Evolutionary conservation across 2,797 vertebrate genomes (phyloP).

Genomic region (Otolemur crassicaudatus): DNA sequence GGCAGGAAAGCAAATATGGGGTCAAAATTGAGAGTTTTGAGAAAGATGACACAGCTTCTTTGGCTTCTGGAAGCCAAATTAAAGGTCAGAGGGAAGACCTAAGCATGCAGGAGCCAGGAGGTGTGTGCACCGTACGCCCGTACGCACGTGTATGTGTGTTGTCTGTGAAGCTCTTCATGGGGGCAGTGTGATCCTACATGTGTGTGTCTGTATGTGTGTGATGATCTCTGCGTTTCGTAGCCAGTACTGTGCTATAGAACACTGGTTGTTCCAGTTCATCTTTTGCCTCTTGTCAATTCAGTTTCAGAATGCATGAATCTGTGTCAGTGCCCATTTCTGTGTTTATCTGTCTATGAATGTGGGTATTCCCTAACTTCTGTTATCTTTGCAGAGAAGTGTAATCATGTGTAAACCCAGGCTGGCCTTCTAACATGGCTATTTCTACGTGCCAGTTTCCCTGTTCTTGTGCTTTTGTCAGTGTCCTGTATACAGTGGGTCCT

Average conservation of each 20-base stretch:
- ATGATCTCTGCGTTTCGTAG: neutral
- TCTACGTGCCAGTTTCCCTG: neutral
- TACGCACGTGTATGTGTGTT: neutral
- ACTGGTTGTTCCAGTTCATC: neutral
- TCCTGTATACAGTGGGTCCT: neutral
- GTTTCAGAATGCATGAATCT: neutral
- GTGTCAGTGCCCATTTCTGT: neutral
- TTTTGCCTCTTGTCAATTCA: neutral
- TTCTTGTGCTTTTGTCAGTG: neutral
- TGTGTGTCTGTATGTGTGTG: neutral
- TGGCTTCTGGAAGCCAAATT: conserved; percentile 30
- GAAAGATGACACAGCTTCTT: neutral
- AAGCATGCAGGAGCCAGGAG: neutral
- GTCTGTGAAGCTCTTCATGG: neutral
- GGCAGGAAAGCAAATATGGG: conserved; percentile 33
- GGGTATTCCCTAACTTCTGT: neutral
- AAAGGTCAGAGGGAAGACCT: neutral
- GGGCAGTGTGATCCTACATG: neutral
- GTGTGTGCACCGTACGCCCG: too few species aligned
- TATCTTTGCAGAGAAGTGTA: neutral
- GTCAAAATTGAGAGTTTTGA: conserved; percentile 14
- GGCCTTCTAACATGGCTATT: neutral
- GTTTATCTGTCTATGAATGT: neutral
- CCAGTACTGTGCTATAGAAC: neutral
- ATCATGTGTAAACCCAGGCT: neutral